These are phyloP conservation scores for Cyprinella venusta DNA, from an alignment of 2,797 vertebrate species.

Conservation along the genomic window DNA sequence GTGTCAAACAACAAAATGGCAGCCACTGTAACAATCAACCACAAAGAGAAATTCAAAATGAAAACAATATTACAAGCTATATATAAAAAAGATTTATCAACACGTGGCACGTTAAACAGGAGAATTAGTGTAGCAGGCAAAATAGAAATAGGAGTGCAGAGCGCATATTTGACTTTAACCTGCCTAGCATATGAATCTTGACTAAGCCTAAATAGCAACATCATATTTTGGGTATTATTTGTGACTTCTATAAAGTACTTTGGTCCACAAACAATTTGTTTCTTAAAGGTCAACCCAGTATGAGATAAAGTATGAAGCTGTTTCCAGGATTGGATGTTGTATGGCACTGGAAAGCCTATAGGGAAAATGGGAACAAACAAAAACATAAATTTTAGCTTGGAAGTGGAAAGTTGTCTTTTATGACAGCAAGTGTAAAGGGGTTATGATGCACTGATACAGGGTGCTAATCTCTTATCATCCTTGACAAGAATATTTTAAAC, in stretches of 20 bases:
- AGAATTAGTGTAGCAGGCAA: background rate
- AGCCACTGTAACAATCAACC: background rate
- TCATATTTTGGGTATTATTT: too few species aligned
- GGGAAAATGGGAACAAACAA: too few species aligned
- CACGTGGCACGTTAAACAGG: background rate
- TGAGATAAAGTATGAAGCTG: too few species aligned
- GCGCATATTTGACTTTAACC: background rate
- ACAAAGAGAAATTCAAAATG: constrained; percentile 18
- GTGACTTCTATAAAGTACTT: constrained; percentile 16
- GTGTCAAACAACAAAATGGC: constrained; percentile 17
- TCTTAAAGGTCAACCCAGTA: constrained; percentile 27
- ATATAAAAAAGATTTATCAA: background rate
- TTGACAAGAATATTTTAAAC: too few species aligned
- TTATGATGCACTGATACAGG: too few species aligned
- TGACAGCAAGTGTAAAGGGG: too few species aligned
- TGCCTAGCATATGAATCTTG: background rate
- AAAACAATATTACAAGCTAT: background rate
- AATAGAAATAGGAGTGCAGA: background rate
- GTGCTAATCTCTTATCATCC: too few species aligned
- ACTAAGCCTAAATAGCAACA: too few species aligned
- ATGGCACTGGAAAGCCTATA: too few species aligned
- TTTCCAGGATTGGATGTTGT: too few species aligned
- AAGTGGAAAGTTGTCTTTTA: too few species aligned
- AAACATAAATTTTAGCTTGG: too few species aligned
- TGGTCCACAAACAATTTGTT: constrained; percentile 13